Percentiles rank a stretch among this genome's conserved stretches.
phyloP scores from a whole-genome alignment of 2,888 invertebrate genomes.

The Fragum fragum region DNA sequence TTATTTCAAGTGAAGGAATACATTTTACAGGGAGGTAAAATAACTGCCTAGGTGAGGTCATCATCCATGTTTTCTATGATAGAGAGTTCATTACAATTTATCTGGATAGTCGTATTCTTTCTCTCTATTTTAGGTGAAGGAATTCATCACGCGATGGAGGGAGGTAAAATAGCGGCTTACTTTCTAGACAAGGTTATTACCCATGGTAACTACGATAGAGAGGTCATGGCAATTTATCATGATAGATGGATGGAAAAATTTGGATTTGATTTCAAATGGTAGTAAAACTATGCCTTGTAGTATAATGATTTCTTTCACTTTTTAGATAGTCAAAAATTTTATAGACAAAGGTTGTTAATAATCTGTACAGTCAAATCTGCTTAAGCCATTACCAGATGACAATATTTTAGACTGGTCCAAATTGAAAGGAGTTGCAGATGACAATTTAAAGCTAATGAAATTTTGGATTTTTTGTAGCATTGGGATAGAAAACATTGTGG shows the following conservation, averaged over 20 bases:
- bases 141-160: slow-evolving; percentile 83
- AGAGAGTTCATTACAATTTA: slow-evolving; percentile 77
- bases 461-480: too few relatives aligned
- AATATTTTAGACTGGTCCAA: too few relatives aligned
- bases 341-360: too few relatives aligned
- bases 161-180: slow-evolving; percentile 79
- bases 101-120: slow-evolving; percentile 67
- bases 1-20: too few relatives aligned
- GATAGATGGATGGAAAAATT: slow-evolving; percentile 81
- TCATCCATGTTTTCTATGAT: slow-evolving; percentile 79
- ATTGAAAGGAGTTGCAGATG: too few relatives aligned
- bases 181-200: slow-evolving; percentile 78
- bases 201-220: slow-evolving; percentile 79
- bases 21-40: too few relatives aligned
- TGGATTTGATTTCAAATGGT: slow-evolving; percentile 82
- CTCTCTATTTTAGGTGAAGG: slow-evolving; percentile 76
- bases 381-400: too few relatives aligned
- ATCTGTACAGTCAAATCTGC: too few relatives aligned
- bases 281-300: background rate
- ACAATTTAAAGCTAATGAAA: too few relatives aligned
- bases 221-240: slow-evolving; percentile 79
- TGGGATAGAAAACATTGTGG: too few relatives aligned
- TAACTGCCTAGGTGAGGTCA: slow-evolving; percentile 75
- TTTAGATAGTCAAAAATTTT: too few relatives aligned
- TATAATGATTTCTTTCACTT: too few relatives aligned